phyloP scores from a whole-genome alignment of 2,113 vertebrate species.

The Saccopteryx leptura region DNA sequence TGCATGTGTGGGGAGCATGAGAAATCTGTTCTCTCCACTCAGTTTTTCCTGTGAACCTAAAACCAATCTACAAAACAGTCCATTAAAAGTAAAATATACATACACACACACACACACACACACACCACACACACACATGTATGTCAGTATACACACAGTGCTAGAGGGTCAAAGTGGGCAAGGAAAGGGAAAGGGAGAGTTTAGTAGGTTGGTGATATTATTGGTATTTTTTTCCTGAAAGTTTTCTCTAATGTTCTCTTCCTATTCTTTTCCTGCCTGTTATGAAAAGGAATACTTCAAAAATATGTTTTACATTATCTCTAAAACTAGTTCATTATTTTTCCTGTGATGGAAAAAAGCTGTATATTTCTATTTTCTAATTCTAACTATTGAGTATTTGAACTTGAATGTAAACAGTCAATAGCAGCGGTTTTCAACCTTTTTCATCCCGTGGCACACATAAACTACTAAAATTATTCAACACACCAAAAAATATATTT shows the following conservation, averaged over 20 bases:
- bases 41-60: neutral
- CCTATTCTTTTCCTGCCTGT: neutral
- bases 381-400: conserved; percentile 39
- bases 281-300: neutral
- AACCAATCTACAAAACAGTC: neutral
- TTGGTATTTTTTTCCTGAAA: neutral
- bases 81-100: neutral
- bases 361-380: neutral
- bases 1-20: neutral
- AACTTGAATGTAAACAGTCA: neutral
- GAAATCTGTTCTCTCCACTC: neutral
- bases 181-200: neutral
- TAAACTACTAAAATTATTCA: neutral
- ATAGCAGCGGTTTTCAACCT: neutral
- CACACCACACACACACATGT: too few species aligned
- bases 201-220: neutral
- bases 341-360: neutral
- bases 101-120: too few species aligned
- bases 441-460: neutral
- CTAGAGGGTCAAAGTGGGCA: neutral
- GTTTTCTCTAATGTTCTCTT: neutral
- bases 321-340: neutral
- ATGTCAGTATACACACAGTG: too few species aligned
- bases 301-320: neutral
- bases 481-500: neutral